Conservation (phyloP, 35 echinoderm and acorn worm species). For the Lytechinus pictus region DNA sequence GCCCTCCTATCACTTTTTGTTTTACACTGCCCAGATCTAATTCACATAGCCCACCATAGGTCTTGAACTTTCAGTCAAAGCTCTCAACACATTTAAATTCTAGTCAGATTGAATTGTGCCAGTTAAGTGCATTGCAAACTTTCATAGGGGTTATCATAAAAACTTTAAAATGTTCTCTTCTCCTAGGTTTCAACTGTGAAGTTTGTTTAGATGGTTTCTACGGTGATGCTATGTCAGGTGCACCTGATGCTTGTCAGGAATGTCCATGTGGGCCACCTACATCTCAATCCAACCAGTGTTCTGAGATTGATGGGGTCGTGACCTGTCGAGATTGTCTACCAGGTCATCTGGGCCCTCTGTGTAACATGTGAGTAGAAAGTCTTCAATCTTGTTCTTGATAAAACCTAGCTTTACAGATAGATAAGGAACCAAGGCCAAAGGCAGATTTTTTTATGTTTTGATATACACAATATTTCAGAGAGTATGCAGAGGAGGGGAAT, state of each 20-base stretch:
- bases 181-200: conserved; percentile 88
- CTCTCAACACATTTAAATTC: no score
- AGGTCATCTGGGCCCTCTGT: conserved; percentile 85
- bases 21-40: no score
- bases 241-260: conserved; percentile 70
- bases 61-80: no score
- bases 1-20: no score
- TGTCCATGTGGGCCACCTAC: conserved; percentile 84
- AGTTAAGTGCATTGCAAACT: no score
- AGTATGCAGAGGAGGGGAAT: no score
- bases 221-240: conserved; percentile 82
- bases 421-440: not conserved
- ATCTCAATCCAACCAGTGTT: conserved; percentile 55
- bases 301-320: conserved; percentile 68
- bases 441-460: no score
- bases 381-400: not conserved
- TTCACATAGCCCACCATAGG: no score
- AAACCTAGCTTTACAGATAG: not conserved
- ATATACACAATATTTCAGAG: no score
- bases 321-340: conserved; percentile 74
- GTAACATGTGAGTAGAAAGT: conserved; percentile 67
- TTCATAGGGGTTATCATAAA: no score
- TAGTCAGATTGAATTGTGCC: no score
- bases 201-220: conserved; percentile 83
- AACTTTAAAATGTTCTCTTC: not conserved